Evolutionary conservation across 2,113 vertebrate genomes (phyloP).

Genomic region (Menidia beryllina): DNA sequence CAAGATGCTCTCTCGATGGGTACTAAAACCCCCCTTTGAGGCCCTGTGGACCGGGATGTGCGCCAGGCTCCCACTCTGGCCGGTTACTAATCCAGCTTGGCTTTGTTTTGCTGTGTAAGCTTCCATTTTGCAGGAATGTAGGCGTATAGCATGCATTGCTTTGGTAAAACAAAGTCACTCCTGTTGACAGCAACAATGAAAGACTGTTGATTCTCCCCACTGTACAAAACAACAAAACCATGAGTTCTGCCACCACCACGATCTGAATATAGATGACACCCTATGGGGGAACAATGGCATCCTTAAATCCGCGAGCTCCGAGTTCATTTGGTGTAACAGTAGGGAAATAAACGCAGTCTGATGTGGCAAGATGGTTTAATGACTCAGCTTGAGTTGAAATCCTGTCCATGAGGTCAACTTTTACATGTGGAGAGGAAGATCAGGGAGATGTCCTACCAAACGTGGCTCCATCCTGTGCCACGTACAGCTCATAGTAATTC

Average conservation of each 20-base stretch:
- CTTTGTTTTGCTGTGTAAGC: constrained; percentile 17
- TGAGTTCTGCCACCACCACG: constrained; percentile 29
- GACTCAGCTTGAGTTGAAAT: not conserved
- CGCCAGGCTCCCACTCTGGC: constrained; percentile 8
- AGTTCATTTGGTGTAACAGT: not conserved
- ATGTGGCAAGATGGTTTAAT: not conserved
- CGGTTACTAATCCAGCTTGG: not conserved
- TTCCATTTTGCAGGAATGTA: constrained; percentile 32
- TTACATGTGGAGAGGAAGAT: not conserved
- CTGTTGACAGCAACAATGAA: constrained; percentile 45
- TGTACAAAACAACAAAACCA: constrained; percentile 15
- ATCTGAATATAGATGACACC: constrained; percentile 17
- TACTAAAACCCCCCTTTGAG: not conserved
- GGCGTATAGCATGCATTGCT: constrained; percentile 9
- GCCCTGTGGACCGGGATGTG: not conserved
- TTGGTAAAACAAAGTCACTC: constrained; percentile 51
- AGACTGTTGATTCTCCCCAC: constrained; percentile 29
- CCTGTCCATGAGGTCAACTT: not conserved
- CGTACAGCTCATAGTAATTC: too few relatives aligned
- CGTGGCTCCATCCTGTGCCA: not conserved
- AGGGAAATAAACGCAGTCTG: not conserved
- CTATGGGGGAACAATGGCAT: constrained; percentile 11
- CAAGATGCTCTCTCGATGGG: not conserved
- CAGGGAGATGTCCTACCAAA: not conserved
- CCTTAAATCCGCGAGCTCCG: not conserved